These are phyloP conservation scores for Microcebus murinus DNA, from an alignment of 2,113 vertebrate species.

Conservation along the genomic window DNA sequence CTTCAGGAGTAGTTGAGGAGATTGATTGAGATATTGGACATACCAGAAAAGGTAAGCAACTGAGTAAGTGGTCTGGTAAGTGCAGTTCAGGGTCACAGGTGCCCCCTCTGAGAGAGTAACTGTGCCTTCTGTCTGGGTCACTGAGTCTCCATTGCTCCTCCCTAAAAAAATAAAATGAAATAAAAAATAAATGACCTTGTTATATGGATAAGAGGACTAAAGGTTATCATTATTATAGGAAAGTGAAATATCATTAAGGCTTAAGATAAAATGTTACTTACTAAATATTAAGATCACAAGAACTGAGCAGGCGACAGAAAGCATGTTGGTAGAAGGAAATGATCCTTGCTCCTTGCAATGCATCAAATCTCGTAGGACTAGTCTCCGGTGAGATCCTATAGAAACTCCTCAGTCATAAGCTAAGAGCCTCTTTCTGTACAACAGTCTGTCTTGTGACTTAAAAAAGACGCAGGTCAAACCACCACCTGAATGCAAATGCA, in stretches of 20 bases:
- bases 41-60: background rate
- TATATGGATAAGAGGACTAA: background rate
- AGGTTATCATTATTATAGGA: background rate
- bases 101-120: background rate
- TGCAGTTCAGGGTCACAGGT: background rate
- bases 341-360: background rate
- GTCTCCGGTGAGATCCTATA: background rate
- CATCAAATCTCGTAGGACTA: background rate
- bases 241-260: background rate
- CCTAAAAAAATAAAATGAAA: background rate
- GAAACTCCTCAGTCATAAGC: background rate
- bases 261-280: slow-evolving; percentile 43
- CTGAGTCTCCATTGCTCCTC: background rate
- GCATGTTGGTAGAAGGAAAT: slow-evolving; percentile 20
- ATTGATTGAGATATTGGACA: background rate
- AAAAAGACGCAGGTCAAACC: background rate
- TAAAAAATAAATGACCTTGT: background rate
- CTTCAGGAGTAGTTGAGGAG: slow-evolving; percentile 6
- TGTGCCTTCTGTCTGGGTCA: slow-evolving; percentile 31
- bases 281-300: slow-evolving; percentile 7
- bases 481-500: accelerated
- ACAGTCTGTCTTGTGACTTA: background rate
- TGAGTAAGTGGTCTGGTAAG: background rate
- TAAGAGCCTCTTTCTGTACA: background rate
- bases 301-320: background rate